Evolutionary conservation across 2,888 invertebrate genomes (phyloP).

Genomic region (Rambutsinella grinnellia): DNA sequence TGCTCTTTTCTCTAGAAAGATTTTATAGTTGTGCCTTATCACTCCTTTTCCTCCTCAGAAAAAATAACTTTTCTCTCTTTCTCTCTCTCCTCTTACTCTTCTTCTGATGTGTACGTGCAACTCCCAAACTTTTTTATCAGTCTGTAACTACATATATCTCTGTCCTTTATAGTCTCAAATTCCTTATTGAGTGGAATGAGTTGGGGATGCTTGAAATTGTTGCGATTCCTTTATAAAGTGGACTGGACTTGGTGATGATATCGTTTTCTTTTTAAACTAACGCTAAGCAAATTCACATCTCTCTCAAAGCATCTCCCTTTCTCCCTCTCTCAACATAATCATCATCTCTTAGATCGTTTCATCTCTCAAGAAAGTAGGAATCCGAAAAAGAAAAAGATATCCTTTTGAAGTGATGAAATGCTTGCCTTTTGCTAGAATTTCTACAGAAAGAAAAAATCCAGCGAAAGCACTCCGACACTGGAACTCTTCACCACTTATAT

Average conservation of each 20-base stretch:
- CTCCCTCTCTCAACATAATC: constrained; percentile 14
- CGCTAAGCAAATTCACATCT: constrained; percentile 8
- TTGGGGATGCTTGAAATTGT: constrained; percentile 36
- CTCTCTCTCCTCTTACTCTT: constrained; percentile 2
- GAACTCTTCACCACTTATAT: neutral
- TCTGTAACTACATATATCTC: constrained; percentile 1
- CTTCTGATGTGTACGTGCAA: neutral
- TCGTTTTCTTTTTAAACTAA: neutral
- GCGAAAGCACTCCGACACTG: neutral
- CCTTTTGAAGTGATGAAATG: constrained; percentile 50
- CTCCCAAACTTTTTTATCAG: constrained; percentile 5
- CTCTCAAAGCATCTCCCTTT: neutral
- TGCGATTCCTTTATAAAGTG: constrained; percentile 30
- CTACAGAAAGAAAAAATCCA: neutral
- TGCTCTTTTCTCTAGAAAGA: constrained; percentile 7
- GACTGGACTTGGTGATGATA: neutral
- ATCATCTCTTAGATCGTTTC: constrained; percentile 37
- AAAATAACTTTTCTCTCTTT: constrained; percentile 2
- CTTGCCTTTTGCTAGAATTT: neutral
- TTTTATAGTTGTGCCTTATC: constrained; percentile 1
- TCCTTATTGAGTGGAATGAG: constrained; percentile 38
- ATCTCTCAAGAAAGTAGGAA: constrained; percentile 48
- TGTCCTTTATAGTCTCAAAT: neutral
- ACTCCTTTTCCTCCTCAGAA: constrained; percentile 7
- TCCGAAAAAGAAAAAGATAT: constrained; percentile 33